Evolutionary conservation across 1,140 invertebrate genomes (phyloP).

Genomic region (Apolygus lucorum): DNA sequence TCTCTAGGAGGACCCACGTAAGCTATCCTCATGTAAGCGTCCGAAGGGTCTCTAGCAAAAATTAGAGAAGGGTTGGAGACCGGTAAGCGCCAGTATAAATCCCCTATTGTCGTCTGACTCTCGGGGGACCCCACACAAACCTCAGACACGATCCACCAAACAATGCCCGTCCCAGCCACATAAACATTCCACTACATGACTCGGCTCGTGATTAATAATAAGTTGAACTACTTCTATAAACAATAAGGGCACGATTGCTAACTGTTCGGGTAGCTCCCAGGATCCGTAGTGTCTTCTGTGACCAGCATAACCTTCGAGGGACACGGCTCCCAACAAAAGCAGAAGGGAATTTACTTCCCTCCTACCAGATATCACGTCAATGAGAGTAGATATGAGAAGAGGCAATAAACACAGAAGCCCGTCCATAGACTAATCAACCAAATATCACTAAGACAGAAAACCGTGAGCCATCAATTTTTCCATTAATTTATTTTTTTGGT

Average conservation of each 20-base stretch:
- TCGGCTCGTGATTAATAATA: constrained; percentile 22
- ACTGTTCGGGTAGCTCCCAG: constrained; percentile 13
- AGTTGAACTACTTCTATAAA: constrained; percentile 24
- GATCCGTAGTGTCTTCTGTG: constrained; percentile 7
- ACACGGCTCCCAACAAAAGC: neutral
- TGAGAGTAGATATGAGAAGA: too few species aligned
- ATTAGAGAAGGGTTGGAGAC: constrained; percentile 12
- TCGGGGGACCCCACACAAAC: constrained; percentile 7
- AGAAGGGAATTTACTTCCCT: neutral
- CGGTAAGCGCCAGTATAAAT: constrained; percentile 16
- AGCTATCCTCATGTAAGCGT: too few species aligned
- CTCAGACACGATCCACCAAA: constrained; percentile 15
- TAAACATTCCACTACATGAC: constrained; percentile 23
- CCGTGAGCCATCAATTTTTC: too few species aligned
- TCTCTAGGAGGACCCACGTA: too few species aligned
- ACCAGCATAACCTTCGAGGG: neutral
- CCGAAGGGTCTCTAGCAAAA: constrained; percentile 2
- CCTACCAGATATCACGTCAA: too few species aligned
- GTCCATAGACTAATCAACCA: too few species aligned
- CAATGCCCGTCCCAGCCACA: constrained; percentile 19
- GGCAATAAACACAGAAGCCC: too few species aligned
- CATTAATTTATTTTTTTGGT: too few species aligned
- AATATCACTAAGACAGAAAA: too few species aligned
- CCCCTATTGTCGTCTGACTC: constrained; percentile 9
- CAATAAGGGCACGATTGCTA: constrained; percentile 22